phyloP scores from a whole-genome alignment of 2,113 vertebrate genomes.

The Xiphias gladius region DNA sequence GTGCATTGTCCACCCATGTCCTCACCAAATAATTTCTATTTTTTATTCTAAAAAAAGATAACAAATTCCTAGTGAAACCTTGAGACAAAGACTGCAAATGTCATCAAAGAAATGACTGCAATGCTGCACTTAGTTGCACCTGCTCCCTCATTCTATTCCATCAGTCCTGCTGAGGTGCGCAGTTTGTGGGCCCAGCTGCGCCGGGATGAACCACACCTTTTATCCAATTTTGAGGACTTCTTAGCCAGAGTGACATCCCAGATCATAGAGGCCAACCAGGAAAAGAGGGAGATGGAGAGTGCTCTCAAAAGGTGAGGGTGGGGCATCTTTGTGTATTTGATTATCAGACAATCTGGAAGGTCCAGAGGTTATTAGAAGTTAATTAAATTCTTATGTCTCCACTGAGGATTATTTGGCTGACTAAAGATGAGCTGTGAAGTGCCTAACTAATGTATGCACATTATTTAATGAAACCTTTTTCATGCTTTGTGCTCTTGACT shows the following conservation, averaged over 20 bases:
- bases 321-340: background rate
- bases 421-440: background rate
- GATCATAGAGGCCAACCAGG: constrained; percentile 91
- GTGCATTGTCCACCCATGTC: background rate
- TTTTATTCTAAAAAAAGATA: background rate
- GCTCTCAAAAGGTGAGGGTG: constrained; percentile 86
- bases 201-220: constrained; percentile 88
- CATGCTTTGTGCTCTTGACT: background rate
- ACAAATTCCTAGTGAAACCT: background rate
- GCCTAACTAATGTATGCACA: too few relatives aligned
- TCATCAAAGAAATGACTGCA: background rate
- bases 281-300: constrained; percentile 90
- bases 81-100: background rate
- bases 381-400: background rate
- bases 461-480: background rate
- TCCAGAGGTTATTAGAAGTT: background rate
- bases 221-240: constrained; percentile 93
- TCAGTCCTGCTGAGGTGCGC: constrained; percentile 87
- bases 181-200: constrained; percentile 90
- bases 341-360: background rate
- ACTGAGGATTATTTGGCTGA: background rate
- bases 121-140: background rate
- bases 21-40: background rate
- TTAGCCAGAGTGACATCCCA: constrained; percentile 89
- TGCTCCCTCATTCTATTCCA: constrained; percentile 19